Evolutionary conservation across 2,888 invertebrate species (phyloP).

Genomic region (Polydrusus tereticollis): DNA sequence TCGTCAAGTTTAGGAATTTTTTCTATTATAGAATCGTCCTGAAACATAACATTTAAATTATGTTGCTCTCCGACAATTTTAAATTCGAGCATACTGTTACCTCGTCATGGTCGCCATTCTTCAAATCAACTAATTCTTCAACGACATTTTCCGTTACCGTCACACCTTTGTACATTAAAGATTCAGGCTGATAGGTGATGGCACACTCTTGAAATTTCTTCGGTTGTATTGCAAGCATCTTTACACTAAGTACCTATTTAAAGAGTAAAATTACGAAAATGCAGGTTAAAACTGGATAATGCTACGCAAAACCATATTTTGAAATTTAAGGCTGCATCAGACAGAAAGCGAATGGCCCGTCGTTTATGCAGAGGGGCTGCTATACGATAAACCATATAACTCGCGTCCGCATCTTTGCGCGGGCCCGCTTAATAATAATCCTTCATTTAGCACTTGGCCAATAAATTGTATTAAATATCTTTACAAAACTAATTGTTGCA

Average conservation of each 20-base stretch:
- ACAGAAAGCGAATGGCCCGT: no score
- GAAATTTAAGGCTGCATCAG: no score
- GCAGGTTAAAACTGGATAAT: not conserved
- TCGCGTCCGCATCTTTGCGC: no score
- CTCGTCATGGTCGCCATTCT: slow-evolving; percentile 25
- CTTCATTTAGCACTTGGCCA: no score
- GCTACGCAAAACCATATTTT: no score
- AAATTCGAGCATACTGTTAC: not conserved
- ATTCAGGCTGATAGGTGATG: slow-evolving; percentile 62
- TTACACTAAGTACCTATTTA: slow-evolving; percentile 60
- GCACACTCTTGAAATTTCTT: slow-evolving; percentile 85
- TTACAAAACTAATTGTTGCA: no score
- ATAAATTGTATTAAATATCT: no score
- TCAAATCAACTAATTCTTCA: slow-evolving; percentile 32
- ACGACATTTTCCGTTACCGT: slow-evolving; percentile 34
- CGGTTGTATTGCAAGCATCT: slow-evolving; percentile 86
- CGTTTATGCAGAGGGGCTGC: no score
- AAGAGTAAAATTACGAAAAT: not conserved
- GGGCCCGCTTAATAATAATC: no score
- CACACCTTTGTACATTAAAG: slow-evolving; percentile 51
- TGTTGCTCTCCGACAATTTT: not conserved
- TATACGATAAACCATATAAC: no score
- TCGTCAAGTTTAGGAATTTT: slow-evolving; percentile 62
- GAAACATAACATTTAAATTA: not conserved
- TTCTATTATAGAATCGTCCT: slow-evolving; percentile 40